Conservation (phyloP, 2,113 vertebrate species). For the Scomber japonicus region DNA sequence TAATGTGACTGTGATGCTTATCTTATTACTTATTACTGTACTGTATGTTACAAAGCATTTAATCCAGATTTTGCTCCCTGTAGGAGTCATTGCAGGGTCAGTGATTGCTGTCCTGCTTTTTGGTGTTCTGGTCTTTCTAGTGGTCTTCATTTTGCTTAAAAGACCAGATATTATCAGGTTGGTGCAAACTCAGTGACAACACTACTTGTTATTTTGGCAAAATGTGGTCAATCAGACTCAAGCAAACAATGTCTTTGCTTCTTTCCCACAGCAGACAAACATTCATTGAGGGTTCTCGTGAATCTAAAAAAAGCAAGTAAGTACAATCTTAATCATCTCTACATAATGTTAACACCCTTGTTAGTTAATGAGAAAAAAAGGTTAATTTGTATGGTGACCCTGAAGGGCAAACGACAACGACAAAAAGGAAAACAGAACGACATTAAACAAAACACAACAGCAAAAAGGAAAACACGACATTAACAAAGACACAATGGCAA, state of each 20-base stretch:
- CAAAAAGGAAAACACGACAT: too few species aligned
- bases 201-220: neutral
- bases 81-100: conserved; percentile 81
- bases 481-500: too few species aligned
- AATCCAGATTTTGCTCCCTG: neutral
- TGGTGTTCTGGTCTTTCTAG: conserved; percentile 50
- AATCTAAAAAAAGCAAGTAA: conserved; percentile 54
- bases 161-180: conserved; percentile 67
- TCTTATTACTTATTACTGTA: neutral
- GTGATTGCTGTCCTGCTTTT: conserved; percentile 72
- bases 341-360: too few species aligned
- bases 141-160: conserved; percentile 55
- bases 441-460: too few species aligned
- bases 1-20: neutral
- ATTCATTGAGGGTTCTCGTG: conserved; percentile 27
- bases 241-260: conserved; percentile 10
- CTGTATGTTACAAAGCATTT: neutral
- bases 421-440: too few species aligned
- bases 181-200: conserved; percentile 26
- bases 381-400: too few species aligned
- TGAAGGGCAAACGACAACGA: too few species aligned
- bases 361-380: too few species aligned
- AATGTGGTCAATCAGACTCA: neutral
- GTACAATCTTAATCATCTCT: neutral
- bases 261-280: conserved; percentile 33